Base-by-base conservation (phyloP, 2,797 vertebrate genomes). In the Hippopotamyrus pictus region DNA sequence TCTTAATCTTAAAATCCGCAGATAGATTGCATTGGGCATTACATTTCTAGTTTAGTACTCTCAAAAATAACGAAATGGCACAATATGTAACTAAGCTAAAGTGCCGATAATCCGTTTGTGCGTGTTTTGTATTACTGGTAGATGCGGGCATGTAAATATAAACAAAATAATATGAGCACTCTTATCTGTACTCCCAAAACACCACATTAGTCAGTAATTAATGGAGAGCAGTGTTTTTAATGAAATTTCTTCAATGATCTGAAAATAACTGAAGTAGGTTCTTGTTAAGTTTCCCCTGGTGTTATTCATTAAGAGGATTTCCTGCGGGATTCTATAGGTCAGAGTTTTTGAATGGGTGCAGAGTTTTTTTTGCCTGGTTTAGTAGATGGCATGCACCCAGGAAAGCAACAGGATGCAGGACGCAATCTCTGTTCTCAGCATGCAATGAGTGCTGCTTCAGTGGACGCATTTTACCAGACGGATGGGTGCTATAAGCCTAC, bases 241-340 rank as follows among this genome's bases (percentile, higher is more conserved):
- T 44, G 6, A 82, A 46, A 82, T 82, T 82, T 82, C 76, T n/a
- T 44, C 37, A 46, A 82, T 46, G 37, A 46, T 82, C 41, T 46
- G 37, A 46, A 22, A 46, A 46, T 82, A 11, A 44, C 76, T 82
- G n/a, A 82, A 82, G 76, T 82, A 22, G 19, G 19, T 37, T 76
- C 69, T 76, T 37, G 69, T 82, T 79, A 79, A 41, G 73, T 79
- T 79, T 82, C 76, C 19, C 41, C 76, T 44, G 41, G 41, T 82
- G 76, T 82, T n/a, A 82, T 44, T 82, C 41, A 82, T 82, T 82
- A 44, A 82, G 37, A 82, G 76, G 76, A 82, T 46, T 82, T 82
- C 41, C 41, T 82, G 44, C 1, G 76, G 17, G 76, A 44, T 46
- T 22, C 76, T 46, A 44, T 82, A 44, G 76, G 76, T 82, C 76